phyloP scores from a whole-genome alignment of 2,113 vertebrate genomes.

The Xenopus laevis region DNA sequence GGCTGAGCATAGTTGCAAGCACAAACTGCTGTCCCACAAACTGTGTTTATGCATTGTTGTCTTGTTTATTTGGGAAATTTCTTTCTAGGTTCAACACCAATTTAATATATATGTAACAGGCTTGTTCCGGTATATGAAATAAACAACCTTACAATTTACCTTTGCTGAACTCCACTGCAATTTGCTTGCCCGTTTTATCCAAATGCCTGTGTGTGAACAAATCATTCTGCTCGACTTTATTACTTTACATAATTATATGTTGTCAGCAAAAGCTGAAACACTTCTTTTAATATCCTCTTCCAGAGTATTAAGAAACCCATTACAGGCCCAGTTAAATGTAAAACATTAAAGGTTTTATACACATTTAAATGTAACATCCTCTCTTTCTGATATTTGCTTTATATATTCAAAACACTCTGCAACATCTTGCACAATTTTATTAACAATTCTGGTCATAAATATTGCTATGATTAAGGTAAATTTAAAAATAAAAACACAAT shows the following conservation, averaged over 20 bases:
- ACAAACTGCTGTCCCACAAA: background rate
- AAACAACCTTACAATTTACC: slow-evolving; percentile 3
- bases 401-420: too few species aligned
- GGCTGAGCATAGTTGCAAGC: background rate
- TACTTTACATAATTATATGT: slow-evolving; percentile 2
- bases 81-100: background rate
- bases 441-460: too few species aligned
- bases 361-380: too few species aligned
- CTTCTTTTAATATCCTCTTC: background rate
- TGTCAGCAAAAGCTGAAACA: background rate
- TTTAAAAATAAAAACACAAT: too few species aligned
- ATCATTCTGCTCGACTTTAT: background rate
- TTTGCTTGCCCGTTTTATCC: background rate
- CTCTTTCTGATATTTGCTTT: too few species aligned
- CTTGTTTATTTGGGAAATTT: background rate
- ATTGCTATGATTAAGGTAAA: too few species aligned
- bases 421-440: too few species aligned
- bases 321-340: too few species aligned
- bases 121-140: background rate
- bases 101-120: too few species aligned
- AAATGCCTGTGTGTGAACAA: background rate
- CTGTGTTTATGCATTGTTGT: background rate
- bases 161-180: background rate
- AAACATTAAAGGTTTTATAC: too few species aligned
- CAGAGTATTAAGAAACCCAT: too few species aligned